Evolutionary conservation across 2,888 invertebrate species (phyloP).

Genomic region (Meandrusa payeni): DNA sequence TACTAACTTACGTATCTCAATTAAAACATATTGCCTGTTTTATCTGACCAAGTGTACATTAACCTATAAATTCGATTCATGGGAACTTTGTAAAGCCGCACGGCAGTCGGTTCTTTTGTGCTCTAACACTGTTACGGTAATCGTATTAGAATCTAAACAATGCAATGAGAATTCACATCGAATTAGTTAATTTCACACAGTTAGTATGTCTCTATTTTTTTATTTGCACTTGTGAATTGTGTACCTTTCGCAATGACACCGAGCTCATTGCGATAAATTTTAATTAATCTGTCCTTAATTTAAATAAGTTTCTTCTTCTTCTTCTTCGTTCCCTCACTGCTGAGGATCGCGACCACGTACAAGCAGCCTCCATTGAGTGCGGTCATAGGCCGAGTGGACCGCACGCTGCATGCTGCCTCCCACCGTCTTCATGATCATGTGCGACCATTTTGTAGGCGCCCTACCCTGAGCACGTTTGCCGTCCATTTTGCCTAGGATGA

Average conservation of each 20-base stretch:
- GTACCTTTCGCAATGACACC: slow-evolving; percentile 17
- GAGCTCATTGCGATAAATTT: slow-evolving; percentile 15
- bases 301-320: too few relatives aligned
- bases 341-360: too few relatives aligned
- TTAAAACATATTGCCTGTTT: too few relatives aligned
- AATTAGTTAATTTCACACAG: slow-evolving; percentile 21
- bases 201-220: slow-evolving; percentile 12
- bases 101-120: slow-evolving; percentile 16
- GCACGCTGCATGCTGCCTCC: too few relatives aligned
- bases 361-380: too few relatives aligned
- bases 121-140: slow-evolving; percentile 18
- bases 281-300: slow-evolving; percentile 16
- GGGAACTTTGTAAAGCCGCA: slow-evolving; percentile 7
- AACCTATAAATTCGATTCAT: slow-evolving; percentile 13
- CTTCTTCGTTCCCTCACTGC: too few relatives aligned
- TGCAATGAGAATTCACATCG: slow-evolving; percentile 20
- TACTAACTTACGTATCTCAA: too few relatives aligned
- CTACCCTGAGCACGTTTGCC: too few relatives aligned
- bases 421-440: too few relatives aligned
- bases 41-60: neutral
- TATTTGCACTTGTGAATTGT: slow-evolving; percentile 14
- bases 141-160: slow-evolving; percentile 21
- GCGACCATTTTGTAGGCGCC: too few relatives aligned
- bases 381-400: too few relatives aligned
- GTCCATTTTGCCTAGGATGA: too few relatives aligned